These are phyloP conservation scores for Lucilia sericata DNA, from an alignment of 1,140 invertebrate genomes.

Conservation along the genomic window DNA sequence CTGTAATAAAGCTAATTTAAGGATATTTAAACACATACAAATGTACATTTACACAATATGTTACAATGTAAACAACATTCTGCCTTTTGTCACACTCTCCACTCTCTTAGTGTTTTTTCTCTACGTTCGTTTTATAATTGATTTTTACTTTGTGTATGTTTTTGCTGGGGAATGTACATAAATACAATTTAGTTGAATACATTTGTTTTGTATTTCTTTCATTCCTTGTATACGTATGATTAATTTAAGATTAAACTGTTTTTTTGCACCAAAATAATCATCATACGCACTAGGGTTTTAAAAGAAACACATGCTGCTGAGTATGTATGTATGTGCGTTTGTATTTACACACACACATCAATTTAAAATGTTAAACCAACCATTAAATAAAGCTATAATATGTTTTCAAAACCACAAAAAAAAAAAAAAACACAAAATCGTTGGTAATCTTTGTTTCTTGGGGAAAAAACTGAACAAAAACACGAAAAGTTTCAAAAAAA, in stretches of 20 bases:
- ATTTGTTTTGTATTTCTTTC: neutral
- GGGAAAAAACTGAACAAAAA: neutral
- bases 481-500: neutral
- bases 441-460: neutral
- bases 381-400: constrained; percentile 37
- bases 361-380: constrained; percentile 41
- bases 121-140: too few relatives aligned
- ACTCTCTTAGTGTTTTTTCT: too few relatives aligned
- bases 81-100: too few relatives aligned
- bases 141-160: too few relatives aligned
- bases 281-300: neutral
- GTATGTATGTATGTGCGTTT: neutral
- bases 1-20: too few relatives aligned
- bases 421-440: constrained; percentile 22
- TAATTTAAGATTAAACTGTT: constrained; percentile 1
- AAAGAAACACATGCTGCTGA: too few relatives aligned
- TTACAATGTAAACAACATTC: too few relatives aligned
- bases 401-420: constrained; percentile 30
- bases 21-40: too few relatives aligned
- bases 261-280: neutral
- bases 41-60: too few relatives aligned
- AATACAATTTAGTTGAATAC: too few relatives aligned
- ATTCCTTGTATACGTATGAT: neutral
- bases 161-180: too few relatives aligned
- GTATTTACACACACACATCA: neutral